Evolutionary conservation across 1,140 invertebrate genomes (phyloP), one percentile per base, ranked within the genome.

Genomic region (Trachymyrmex cornetzi): DNA sequence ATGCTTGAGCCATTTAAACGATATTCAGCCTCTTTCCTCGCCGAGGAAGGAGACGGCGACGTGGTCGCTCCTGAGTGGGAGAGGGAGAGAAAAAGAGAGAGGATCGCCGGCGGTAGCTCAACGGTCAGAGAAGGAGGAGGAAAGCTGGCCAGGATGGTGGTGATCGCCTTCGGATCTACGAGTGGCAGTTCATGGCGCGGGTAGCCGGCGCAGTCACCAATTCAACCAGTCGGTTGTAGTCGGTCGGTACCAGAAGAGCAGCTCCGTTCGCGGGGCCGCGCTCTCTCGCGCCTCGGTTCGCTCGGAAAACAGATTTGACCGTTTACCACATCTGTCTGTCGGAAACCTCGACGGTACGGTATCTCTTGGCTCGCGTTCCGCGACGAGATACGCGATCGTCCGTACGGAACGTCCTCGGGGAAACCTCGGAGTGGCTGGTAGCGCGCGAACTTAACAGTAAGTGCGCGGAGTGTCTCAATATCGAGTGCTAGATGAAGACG

Each of bases 61-160:
- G 24, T 22, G 34, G 19, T 53, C 27, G 44, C 4, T 53, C 30
- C 22, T 9, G 11, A 61, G 50, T 34, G 16, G n/a, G 75, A 81
- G 85, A 67, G 63, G 55, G 66, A 74, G 79, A 30, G 74, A 55
- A 77, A 89, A 81, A 88, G 89, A 89, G 87, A 84, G 90, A 85
- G 88, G 81, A 69, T 34, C 72, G 67, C 27, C 71, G 82, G 69
- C 63, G 77, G 87, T 81, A 79, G 57, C 34, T 66, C 67, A 50
- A 64, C 64, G 77, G 61, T 69, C 38, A 69, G 82, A 87, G 86
- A 89, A 89, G 85, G 88, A 91, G 90, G 30, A 91, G 88, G 88
- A 91, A 91, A 82, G 75, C 88, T 85, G 85, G 77, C 63, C 75
- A 86, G 90, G 90, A 88, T 85, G 90, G 82, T 88, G 86, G 88